A percentile compares a stretch with the other conserved stretches of the same genome.
Evolutionary conservation across 1,140 invertebrate species (phyloP).

Genomic region (Agrilus planipennis): DNA sequence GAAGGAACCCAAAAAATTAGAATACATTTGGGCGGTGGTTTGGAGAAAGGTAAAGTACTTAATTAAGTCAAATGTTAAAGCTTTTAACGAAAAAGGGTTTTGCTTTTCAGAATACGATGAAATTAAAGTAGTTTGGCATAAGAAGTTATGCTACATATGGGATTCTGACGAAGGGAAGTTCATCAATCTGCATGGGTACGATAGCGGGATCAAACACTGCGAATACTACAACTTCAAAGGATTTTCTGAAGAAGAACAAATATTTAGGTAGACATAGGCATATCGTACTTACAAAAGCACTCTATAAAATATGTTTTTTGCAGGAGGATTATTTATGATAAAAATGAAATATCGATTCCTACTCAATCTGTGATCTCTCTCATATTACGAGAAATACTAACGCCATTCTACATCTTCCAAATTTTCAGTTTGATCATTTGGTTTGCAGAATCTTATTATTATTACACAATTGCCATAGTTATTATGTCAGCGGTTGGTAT

Average conservation of each 20-base stretch:
- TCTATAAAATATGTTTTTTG: conserved; percentile 14
- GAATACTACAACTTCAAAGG: conserved; percentile 48
- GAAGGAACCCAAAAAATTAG: conserved; percentile 28
- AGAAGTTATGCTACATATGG: conserved; percentile 27
- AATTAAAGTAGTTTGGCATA: conserved; percentile 20
- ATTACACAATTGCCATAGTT: conserved; percentile 77
- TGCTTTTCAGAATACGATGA: conserved; percentile 16
- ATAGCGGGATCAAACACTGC: conserved; percentile 44
- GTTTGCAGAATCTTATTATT: conserved; percentile 70
- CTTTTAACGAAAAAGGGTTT: conserved; percentile 4
- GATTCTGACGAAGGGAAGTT: conserved; percentile 41
- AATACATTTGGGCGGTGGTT: conserved; percentile 36
- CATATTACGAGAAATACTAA: conserved; percentile 69
- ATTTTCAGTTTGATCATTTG: conserved; percentile 72
- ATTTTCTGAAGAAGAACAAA: conserved; percentile 40
- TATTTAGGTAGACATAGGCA: conserved; percentile 31
- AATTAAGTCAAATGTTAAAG: conserved; percentile 19
- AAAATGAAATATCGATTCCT: conserved; percentile 69
- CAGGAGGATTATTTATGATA: conserved; percentile 64
- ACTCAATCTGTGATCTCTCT: conserved; percentile 58
- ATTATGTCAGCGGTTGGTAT: conserved; percentile 80
- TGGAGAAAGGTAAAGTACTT: conserved; percentile 25
- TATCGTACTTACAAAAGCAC: neutral
- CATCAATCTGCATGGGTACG: conserved; percentile 51
- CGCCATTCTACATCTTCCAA: conserved; percentile 96